Percentiles rank a stretch among this genome's conserved stretches.
phyloP scores from a whole-genome alignment of 2,113 vertebrate species.

The Telmatochromis brachygnathus region DNA sequence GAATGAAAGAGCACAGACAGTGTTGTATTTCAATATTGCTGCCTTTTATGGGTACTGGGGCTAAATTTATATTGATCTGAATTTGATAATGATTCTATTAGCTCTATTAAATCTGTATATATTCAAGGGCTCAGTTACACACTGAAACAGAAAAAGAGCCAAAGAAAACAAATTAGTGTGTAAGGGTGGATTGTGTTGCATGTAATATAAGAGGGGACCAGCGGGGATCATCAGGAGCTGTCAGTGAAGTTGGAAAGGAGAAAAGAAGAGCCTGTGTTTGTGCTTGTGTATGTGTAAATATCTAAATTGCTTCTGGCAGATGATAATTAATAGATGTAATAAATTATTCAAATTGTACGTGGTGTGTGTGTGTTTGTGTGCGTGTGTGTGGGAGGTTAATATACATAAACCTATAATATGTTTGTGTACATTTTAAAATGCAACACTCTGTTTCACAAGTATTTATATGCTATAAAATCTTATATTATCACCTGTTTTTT shows the following conservation, averaged over 20 bases:
- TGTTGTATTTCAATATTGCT: slow-evolving; percentile 77
- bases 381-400: neutral
- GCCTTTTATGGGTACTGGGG: slow-evolving; percentile 68
- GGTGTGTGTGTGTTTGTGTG: neutral
- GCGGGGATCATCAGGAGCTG: slow-evolving; percentile 63
- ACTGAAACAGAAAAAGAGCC: slow-evolving; percentile 53
- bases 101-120: slow-evolving; percentile 76
- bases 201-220: slow-evolving; percentile 68
- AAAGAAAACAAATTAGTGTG: slow-evolving; percentile 76
- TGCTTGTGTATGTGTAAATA: slow-evolving; percentile 19
- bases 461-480: neutral
- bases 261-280: slow-evolving; percentile 40
- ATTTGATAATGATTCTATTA: slow-evolving; percentile 82
- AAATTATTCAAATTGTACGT: neutral
- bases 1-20: slow-evolving; percentile 63
- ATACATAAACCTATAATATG: neutral
- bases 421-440: neutral
- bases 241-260: slow-evolving; percentile 58
- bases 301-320: neutral
- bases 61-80: slow-evolving; percentile 77
- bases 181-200: slow-evolving; percentile 74
- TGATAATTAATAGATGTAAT: slow-evolving; percentile 7
- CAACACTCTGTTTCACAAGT: neutral
- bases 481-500: neutral
- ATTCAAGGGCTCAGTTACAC: slow-evolving; percentile 71